A percentile compares a stretch with the other conserved stretches of the same genome.
phyloP scores from a whole-genome alignment of 2,113 vertebrate genomes.

The Calidris pugnax region DNA sequence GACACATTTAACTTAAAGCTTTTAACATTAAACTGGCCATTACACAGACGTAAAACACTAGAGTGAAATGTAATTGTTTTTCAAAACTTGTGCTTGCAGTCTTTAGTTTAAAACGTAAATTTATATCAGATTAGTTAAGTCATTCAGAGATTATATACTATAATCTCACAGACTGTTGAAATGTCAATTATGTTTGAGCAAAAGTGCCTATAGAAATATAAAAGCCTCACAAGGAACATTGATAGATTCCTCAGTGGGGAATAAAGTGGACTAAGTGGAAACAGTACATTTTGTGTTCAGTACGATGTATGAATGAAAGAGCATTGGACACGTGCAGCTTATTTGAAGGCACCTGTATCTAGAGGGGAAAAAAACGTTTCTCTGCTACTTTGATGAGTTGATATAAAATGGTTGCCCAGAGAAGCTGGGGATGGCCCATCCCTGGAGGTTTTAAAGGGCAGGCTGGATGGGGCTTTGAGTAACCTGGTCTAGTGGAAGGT shows the following conservation, averaged over 20 bases:
- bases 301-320: background rate
- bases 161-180: background rate
- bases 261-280: background rate
- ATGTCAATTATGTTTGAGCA: background rate
- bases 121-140: background rate
- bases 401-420: background rate
- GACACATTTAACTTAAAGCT: background rate
- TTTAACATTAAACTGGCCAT: background rate
- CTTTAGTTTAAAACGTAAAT: background rate
- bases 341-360: background rate
- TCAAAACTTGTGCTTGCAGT: background rate
- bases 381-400: background rate
- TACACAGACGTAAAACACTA: background rate
- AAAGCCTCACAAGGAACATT: background rate
- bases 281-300: background rate
- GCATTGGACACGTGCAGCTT: background rate
- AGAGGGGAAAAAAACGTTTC: background rate
- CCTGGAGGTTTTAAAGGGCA: background rate
- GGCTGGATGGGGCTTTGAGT: background rate
- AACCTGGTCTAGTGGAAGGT: background rate
- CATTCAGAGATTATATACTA: background rate
- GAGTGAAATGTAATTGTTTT: background rate
- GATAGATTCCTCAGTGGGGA: background rate
- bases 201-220: background rate
- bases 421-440: background rate